Base-by-base conservation (phyloP, 2,797 vertebrate species). In the Sebastes nivosus region DNA sequence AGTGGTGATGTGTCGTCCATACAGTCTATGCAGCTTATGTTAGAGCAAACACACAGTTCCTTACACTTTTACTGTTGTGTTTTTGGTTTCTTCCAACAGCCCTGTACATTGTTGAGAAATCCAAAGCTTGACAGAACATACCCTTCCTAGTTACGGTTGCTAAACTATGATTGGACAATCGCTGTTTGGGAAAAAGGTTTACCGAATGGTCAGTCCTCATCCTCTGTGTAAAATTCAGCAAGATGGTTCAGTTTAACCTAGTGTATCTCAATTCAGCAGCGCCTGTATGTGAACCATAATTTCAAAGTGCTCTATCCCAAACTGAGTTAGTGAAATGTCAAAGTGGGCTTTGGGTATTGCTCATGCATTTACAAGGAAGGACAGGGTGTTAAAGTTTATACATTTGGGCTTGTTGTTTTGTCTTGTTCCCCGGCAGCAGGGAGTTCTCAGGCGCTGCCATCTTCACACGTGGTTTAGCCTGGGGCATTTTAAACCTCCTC, bases 391-490 rank as follows among this genome's bases (percentile, higher is more conserved):
- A 84, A 88, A 87, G 92, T 92, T 92, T 86, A 86, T 92, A 79
- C 87, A 87, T 90, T 85, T 84, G 86, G 88, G 90, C 84, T 89
- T 89, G 89, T 91, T 92, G 87, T 92, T 88, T 89, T 85, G 87
- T 92, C 80, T 88, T 88, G 90, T 91, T 89, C 85, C 79, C 78
- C 87, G 82, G 86, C 87, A 91, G 92, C 83, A 77, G 85, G 87
- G 87, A 92, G 79, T 87, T 91, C 82, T 93, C 87, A 88, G 79
- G 79, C 89, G 80, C 72, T 71, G 72, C 83, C 68, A 83, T 91
- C 93, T 87, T 91, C 92, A 93, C 86, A 88, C 70, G 65, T 87
- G 87, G 73, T 88, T 85, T 88, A 65, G 89, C 93, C 93, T 67
- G 60, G 67, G 92, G 93, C 92, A 27, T 76, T 90, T 93, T 90